These are phyloP conservation scores for Elephantulus edwardii DNA, from an alignment of 2,113 vertebrate species.

Conservation along the genomic window DNA sequence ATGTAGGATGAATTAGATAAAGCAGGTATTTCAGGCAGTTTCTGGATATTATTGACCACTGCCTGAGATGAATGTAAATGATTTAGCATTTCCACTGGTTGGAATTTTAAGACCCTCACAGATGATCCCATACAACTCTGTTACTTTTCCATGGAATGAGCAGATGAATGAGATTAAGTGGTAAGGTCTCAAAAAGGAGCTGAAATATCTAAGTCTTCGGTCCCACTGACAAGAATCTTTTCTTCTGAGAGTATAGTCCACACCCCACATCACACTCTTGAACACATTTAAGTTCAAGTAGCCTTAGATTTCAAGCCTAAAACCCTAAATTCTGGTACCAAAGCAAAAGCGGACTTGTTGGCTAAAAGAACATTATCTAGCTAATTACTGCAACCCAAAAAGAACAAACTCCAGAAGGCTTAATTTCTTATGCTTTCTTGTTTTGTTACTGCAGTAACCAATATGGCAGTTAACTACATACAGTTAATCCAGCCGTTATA, in stretches of 20 bases:
- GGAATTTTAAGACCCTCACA: neutral
- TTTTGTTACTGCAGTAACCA: neutral
- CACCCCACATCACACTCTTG: fast-evolving
- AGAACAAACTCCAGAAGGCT: neutral
- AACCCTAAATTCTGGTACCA: neutral
- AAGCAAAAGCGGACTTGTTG: neutral
- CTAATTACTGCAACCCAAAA: neutral
- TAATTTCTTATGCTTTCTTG: neutral
- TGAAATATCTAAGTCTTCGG: neutral
- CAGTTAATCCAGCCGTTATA: too few species aligned
- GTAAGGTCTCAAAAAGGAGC: neutral
- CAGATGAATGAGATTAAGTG: neutral
- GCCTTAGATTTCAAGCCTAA: neutral
- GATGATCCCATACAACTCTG: neutral
- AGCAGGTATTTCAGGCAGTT: neutral
- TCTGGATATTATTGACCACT: neutral
- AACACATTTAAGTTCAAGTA: neutral
- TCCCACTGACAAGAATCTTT: neutral
- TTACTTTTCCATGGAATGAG: neutral
- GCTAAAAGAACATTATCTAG: neutral
- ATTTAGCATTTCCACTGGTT: neutral
- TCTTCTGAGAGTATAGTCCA: neutral
- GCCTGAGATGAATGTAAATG: neutral
- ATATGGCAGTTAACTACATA: neutral
- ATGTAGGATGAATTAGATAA: fast-evolving